Percentiles rank a stretch among this genome's conserved stretches.
Evolutionary conservation across 2,797 vertebrate genomes (phyloP).

Genomic region (Sorex maritimensis): DNA sequence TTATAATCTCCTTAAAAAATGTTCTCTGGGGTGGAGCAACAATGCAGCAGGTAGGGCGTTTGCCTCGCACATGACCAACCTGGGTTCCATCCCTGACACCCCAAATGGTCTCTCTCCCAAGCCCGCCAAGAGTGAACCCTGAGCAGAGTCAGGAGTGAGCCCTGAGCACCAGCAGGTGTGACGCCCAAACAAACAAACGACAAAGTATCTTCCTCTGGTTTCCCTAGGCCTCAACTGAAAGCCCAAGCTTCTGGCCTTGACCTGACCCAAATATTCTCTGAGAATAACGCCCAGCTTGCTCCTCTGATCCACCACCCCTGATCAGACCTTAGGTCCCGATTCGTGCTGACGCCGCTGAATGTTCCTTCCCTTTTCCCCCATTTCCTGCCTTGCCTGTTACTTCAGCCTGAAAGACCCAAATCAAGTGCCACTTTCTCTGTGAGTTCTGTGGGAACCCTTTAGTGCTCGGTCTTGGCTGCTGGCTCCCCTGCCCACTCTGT

Average conservation of each 20-base stretch:
- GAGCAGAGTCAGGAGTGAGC: no score
- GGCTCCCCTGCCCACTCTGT: neutral
- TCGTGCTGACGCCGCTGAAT: neutral
- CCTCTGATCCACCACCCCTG: neutral
- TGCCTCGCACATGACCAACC: no score
- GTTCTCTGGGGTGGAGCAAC: no score
- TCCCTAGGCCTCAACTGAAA: neutral
- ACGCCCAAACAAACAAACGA: no score
- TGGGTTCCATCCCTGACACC: no score
- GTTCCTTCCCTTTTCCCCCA: no score
- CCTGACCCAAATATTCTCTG: neutral
- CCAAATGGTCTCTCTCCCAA: no score
- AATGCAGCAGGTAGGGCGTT: no score
- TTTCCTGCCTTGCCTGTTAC: neutral
- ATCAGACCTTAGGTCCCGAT: neutral
- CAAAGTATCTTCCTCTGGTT: neutral
- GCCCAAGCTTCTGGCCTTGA: constrained; percentile 1
- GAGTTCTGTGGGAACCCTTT: neutral
- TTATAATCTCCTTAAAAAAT: no score
- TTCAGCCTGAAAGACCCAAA: neutral
- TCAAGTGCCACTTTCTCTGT: neutral
- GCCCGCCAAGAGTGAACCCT: no score
- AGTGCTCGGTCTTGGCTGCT: neutral
- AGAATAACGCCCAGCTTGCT: neutral
- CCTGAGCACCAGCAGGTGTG: no score